Base-by-base conservation (phyloP, 1,140 invertebrate species). In the Coelopa frigida region DNA sequence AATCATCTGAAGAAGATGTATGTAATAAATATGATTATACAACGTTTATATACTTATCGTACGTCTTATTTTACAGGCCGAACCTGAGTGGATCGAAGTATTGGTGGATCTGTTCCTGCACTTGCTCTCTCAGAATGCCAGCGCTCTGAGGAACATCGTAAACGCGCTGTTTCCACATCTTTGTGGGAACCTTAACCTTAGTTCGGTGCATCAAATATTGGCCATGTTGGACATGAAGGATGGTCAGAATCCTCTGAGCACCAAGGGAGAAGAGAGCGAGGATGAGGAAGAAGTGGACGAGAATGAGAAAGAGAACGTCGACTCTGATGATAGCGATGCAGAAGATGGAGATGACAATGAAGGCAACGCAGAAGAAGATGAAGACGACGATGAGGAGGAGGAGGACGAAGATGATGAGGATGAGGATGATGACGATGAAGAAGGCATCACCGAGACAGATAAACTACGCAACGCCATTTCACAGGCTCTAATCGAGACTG, bases 61-160 rank as follows among this genome's bases (percentile, higher is more conserved):
- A 65, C 15, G 20, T 31, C 21, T n/a, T 12, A 14, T 26, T 36
- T 26, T 45, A 21, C 14, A 46, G 45, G 58, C 70, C 26, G 71
- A 87, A 61, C 82, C 81, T 12, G 70, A 79, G 51, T 89, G 86
- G 86, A 77, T 84, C 43, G 83, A 88, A 72, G 85, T 89, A 2
- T 74, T 88, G 33, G 75, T 84, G 11, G 86, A 89, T 73, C 71
- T 89, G 15, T 71, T 89, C 26, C 58, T 89, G 15, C 85, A 82
- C 24, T 73, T 87, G 23, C 67, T 87, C 8, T 86, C 84, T 2
- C 74, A 78, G 48, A 81, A 81, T 51, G 81, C 78, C 22, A 78
- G 80, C 65, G 73, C 85, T 18, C 68, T 86, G 7, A 69, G 85
- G 11, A 79, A 76, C 33, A 70, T 88, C 18, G 79, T 86, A 5